Conservation (phyloP, 2,888 invertebrate species). For the Penaeus monodon region DNA sequence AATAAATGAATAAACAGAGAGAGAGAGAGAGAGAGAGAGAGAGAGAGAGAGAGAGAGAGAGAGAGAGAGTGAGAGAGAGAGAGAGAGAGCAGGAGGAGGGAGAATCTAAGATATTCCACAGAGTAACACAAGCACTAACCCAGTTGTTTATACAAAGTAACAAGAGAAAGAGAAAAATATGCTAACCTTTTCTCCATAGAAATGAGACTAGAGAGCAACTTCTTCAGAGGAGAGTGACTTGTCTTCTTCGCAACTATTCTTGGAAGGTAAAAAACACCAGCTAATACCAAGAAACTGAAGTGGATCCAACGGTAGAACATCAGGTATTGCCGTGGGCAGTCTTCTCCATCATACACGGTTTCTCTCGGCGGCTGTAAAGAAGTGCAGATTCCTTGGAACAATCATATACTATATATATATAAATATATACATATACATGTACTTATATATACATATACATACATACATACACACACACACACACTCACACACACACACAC, state of each 20-base stretch:
- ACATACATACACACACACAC: neutral
- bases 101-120: too few species aligned
- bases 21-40: too few species aligned
- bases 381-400: neutral
- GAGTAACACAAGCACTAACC: too few species aligned
- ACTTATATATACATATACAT: neutral
- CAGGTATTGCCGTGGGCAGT: slow-evolving; percentile 31
- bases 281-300: slow-evolving; percentile 15
- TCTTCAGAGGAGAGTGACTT: slow-evolving; percentile 29
- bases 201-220: slow-evolving; percentile 25
- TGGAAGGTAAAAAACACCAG: slow-evolving; percentile 32
- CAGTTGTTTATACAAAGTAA: too few species aligned
- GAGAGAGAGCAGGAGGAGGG: too few species aligned
- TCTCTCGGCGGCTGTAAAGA: neutral
- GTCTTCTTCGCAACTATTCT: slow-evolving; percentile 32
- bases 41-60: too few species aligned
- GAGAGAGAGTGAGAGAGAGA: too few species aligned
- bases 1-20: too few species aligned
- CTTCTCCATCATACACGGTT: neutral
- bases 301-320: slow-evolving; percentile 49
- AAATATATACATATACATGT: too few species aligned
- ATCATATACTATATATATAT: neutral
- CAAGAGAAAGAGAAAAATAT: neutral
- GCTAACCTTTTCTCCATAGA: slow-evolving; percentile 31
- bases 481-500: neutral